Evolutionary conservation across 2,888 invertebrate genomes (phyloP).

Genomic region (Mythimna albipuncta): DNA sequence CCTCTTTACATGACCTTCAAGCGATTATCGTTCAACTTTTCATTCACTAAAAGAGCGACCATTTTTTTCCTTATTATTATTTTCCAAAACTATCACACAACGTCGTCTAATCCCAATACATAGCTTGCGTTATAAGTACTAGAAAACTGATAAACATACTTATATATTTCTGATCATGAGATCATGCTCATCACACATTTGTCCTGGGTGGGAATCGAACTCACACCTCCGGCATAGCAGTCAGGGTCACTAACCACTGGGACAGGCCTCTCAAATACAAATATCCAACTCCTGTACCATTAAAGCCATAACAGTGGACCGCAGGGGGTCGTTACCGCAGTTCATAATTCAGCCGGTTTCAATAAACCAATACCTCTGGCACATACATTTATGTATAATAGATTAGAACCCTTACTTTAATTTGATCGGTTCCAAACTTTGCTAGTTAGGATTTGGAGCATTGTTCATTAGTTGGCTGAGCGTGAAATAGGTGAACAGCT

Average conservation of each 20-base stretch:
- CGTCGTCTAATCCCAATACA: too few relatives aligned
- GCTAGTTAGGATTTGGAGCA: conserved; percentile 40
- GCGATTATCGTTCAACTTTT: too few relatives aligned
- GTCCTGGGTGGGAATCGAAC: too few relatives aligned
- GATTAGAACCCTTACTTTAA: conserved; percentile 58
- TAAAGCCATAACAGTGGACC: conserved; percentile 34
- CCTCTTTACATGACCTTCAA: too few relatives aligned
- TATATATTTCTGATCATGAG: too few relatives aligned
- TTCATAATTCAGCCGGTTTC: conserved; percentile 56
- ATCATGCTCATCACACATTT: too few relatives aligned
- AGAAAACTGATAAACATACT: too few relatives aligned
- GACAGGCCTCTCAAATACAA: neutral
- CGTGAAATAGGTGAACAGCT: conserved; percentile 4
- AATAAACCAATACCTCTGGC: conserved; percentile 52
- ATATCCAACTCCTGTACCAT: neutral
- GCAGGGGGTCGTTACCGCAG: conserved; percentile 39
- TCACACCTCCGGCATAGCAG: too few relatives aligned
- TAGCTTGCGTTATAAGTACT: too few relatives aligned
- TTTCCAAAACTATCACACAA: too few relatives aligned
- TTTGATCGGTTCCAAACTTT: conserved; percentile 51
- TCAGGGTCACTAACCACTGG: too few relatives aligned
- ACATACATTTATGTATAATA: conserved; percentile 51
- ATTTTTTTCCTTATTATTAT: too few relatives aligned
- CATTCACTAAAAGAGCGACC: neutral
- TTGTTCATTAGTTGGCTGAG: conserved; percentile 29